Evolutionary conservation across 2,113 vertebrate species (phyloP).

Genomic region (Neogale vison): DNA sequence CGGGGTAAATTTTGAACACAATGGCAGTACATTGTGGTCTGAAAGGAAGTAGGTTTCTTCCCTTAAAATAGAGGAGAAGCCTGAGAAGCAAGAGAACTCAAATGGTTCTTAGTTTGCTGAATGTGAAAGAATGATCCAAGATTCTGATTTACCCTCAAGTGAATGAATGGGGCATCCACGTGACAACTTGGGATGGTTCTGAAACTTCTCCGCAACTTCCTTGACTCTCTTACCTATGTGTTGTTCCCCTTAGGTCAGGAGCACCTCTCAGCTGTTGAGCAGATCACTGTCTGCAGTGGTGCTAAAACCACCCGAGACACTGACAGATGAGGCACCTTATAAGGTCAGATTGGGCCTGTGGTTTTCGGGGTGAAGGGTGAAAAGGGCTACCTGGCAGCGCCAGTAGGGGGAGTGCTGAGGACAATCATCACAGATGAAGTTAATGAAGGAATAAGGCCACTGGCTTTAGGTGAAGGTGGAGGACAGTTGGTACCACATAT

Average conservation of each 20-base stretch:
- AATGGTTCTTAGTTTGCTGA: not conserved
- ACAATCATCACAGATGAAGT: not conserved
- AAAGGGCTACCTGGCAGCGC: not conserved
- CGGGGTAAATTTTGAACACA: not conserved
- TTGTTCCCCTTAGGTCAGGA: conserved; percentile 78
- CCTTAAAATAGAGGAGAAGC: not conserved
- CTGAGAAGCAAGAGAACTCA: not conserved
- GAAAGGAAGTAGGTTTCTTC: not conserved
- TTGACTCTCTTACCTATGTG: conserved; percentile 24
- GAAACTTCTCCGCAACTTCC: not conserved
- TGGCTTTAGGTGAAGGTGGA: not conserved
- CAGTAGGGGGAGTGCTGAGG: not conserved
- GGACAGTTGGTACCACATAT: not conserved
- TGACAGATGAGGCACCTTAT: conserved; percentile 77
- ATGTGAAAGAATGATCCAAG: not conserved
- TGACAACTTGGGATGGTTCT: not conserved
- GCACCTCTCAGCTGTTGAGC: conserved; percentile 76
- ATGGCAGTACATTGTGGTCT: not conserved
- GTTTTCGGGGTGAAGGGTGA: not conserved
- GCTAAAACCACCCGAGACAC: conserved; percentile 67
- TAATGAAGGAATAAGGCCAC: not conserved
- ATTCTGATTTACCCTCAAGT: not conserved
- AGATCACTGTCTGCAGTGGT: conserved; percentile 78
- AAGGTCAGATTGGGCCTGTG: not conserved
- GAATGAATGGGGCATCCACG: not conserved